phyloP scores from a whole-genome alignment of 2,888 invertebrate species.

The Sycophila texana region DNA sequence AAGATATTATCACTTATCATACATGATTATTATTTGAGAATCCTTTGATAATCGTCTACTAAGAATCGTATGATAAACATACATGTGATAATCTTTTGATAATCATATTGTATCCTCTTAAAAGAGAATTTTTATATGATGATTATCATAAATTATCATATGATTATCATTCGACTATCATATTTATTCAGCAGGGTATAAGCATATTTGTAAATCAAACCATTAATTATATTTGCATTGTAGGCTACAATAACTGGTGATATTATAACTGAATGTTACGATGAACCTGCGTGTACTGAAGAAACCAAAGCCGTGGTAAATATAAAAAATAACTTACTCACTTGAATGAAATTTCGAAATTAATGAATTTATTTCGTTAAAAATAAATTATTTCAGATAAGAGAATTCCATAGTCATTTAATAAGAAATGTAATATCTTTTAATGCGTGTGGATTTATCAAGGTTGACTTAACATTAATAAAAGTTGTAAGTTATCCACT shows the following conservation, averaged over 20 bases:
- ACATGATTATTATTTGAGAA: no score
- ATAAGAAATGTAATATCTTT: conserved; percentile 64
- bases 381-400: conserved; percentile 58
- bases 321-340: background rate
- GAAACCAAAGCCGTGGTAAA: conserved; percentile 63
- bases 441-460: conserved; percentile 64
- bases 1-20: no score
- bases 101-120: no score
- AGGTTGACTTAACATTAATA: conserved; percentile 62
- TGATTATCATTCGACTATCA: no score
- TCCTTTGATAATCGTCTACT: no score
- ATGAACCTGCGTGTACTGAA: conserved; percentile 62
- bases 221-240: background rate
- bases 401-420: conserved; percentile 65
- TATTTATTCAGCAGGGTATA: no score
- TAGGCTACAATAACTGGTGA: conserved; percentile 64
- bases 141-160: no score
- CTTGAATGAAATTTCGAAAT: background rate
- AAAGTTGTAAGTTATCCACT: conserved; percentile 58
- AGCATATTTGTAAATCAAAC: no score
- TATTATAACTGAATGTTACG: conserved; percentile 65
- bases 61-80: no score
- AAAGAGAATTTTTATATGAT: no score
- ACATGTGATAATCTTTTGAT: no score
- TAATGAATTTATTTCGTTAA: conserved; percentile 30